Conservation (phyloP, 1,140 invertebrate species). For the Monochamus saltuarius region DNA sequence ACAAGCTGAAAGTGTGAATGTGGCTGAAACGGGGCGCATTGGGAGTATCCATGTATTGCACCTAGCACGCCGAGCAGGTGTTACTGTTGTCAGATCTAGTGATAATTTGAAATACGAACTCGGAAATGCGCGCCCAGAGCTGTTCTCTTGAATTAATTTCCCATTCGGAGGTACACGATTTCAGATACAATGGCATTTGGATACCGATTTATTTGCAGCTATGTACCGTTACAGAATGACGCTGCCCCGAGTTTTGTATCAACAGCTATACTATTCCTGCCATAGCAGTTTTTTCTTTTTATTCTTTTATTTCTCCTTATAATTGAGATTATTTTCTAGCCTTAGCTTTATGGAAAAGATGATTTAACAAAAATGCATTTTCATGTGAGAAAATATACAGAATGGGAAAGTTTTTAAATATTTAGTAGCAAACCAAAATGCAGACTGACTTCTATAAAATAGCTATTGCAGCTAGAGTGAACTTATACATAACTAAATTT, state of each 20-base stretch:
- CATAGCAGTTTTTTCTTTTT: no score
- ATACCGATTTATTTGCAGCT: constrained; percentile 35
- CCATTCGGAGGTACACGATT: constrained; percentile 42
- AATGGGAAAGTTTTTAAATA: no score
- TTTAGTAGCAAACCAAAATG: no score
- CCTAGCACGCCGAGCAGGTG: constrained; percentile 41
- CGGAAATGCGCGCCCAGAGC: constrained; percentile 40
- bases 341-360: no score
- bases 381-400: no score
- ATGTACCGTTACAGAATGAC: constrained; percentile 34
- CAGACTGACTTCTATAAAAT: no score
- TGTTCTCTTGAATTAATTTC: constrained; percentile 47
- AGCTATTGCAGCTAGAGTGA: no score
- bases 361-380: no score
- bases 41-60: constrained; percentile 25
- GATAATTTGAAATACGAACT: constrained; percentile 48
- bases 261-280: no score
- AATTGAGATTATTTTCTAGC: no score
- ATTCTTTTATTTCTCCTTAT: no score
- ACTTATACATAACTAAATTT: no score
- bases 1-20: constrained; percentile 12
- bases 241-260: constrained; percentile 4
- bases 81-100: constrained; percentile 43
- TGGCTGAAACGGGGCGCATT: not conserved
- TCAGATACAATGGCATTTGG: constrained; percentile 42